Conservation (phyloP, 2,113 vertebrate genomes). For the Aptenodytes forsteri region DNA sequence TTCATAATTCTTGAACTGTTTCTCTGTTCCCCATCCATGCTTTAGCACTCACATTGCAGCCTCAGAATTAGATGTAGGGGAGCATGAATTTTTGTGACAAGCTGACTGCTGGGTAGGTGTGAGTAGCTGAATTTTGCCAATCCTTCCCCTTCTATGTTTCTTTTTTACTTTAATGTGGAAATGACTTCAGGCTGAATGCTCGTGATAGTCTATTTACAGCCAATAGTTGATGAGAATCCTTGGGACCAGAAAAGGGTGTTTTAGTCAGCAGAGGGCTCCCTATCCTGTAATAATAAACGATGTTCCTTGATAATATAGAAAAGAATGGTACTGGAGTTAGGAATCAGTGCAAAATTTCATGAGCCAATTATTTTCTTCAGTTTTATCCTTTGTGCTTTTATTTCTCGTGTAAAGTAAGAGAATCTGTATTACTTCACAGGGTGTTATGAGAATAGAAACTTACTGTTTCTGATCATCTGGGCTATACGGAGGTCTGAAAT, state of each 20-base stretch:
- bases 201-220: neutral
- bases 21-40: neutral
- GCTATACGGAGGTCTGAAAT: neutral
- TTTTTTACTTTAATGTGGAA: neutral
- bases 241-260: neutral
- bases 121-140: neutral
- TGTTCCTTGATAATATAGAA: neutral
- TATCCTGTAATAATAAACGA: neutral
- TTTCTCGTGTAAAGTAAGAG: neutral
- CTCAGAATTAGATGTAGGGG: neutral
- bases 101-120: neutral
- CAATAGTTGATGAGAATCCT: neutral
- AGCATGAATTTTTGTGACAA: neutral
- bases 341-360: neutral
- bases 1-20: neutral
- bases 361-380: neutral
- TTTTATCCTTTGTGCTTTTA: neutral
- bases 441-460: neutral
- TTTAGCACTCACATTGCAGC: neutral
- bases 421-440: neutral
- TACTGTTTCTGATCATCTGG: neutral
- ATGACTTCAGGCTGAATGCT: neutral
- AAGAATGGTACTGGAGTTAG: neutral
- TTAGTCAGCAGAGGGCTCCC: slow-evolving; percentile 47
- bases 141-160: neutral